Evolutionary conservation across 2,797 vertebrate genomes (phyloP), one percentile per base, ranked within the genome.

Genomic region (Meda fulgida): DNA sequence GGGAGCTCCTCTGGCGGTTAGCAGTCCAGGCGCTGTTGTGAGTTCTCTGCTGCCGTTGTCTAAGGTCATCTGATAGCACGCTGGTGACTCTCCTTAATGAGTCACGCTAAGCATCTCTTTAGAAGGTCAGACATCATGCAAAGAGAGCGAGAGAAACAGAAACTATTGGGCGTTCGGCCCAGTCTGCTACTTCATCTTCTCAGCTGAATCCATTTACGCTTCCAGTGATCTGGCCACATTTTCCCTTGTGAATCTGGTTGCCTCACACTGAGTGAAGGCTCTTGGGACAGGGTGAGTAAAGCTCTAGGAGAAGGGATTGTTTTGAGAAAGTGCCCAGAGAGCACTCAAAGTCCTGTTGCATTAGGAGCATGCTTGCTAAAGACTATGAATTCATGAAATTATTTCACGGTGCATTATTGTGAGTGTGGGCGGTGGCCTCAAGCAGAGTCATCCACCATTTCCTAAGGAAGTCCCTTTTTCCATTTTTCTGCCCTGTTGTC

Each of bases 71-170:
- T 96, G 93, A 96, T 96, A 95, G 92, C 93, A 87, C 82, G 90
- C 94, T 92, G 94, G 88, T 94, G 95, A 95, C 93, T 96, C 93
- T 93, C 94, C 93, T 93, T 94, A 93, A 96, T 95, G 92, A 93
- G 89, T 96, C 83, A 87, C 83, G 89, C 93, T 93, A 93, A 95
- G 96, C 92, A 92, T 95, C 94, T 92, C 93, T 93, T 93, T 95
- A 96, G 94, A 93, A 96, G 95, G 95, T 95, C 91, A 93, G 93
- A 94, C 92, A 93, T 93, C 95, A 94, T 95, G 94, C 92, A 92
- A 91, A 89, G 91, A 48, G 91, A 63, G 55, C 69, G 72, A 80
- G 81, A 58, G 53, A 83, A 79, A 67, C 58, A 29, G 58, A 80
- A 48, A 38, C 67, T 80, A 18, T 79, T 80, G 92, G 94, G 94